A percentile compares a stretch with the other conserved stretches of the same genome.
Conservation (phyloP, 2,888 invertebrate genomes). For the Scaptomyza tumidula region DNA sequence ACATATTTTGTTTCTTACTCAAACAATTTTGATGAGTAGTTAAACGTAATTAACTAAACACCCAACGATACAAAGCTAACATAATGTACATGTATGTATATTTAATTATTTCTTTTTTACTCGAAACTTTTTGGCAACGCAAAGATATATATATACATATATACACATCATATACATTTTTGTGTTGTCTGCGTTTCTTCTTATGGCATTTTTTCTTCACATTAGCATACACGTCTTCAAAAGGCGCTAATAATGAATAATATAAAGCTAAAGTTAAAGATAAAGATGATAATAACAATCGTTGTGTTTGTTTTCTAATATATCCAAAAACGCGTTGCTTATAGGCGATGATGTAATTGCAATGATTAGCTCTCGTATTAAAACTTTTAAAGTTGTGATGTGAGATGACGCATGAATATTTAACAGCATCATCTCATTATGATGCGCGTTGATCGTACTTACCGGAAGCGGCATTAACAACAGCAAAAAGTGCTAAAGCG, state of each 20-base stretch:
- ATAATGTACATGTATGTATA: background rate
- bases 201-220: constrained; percentile 4
- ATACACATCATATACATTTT: constrained; percentile 6
- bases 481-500: constrained; percentile 59
- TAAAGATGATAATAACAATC: constrained; percentile 46
- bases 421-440: background rate
- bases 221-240: constrained; percentile 47
- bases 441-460: constrained; percentile 44
- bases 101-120: background rate
- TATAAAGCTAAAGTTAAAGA: constrained; percentile 28
- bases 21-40: background rate
- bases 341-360: constrained; percentile 54
- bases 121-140: constrained; percentile 1
- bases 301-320: constrained; percentile 35
- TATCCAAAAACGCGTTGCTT: constrained; percentile 28
- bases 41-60: background rate
- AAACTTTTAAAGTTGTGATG: background rate
- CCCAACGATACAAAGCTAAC: background rate
- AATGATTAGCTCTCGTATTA: constrained; percentile 9
- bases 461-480: constrained; percentile 75
- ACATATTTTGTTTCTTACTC: background rate
- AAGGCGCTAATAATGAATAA: constrained; percentile 33
- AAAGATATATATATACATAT: background rate
- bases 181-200: background rate
- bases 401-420: constrained; percentile 39